phyloP scores from a whole-genome alignment of 2,888 invertebrate genomes.

The Troilus luridus region DNA sequence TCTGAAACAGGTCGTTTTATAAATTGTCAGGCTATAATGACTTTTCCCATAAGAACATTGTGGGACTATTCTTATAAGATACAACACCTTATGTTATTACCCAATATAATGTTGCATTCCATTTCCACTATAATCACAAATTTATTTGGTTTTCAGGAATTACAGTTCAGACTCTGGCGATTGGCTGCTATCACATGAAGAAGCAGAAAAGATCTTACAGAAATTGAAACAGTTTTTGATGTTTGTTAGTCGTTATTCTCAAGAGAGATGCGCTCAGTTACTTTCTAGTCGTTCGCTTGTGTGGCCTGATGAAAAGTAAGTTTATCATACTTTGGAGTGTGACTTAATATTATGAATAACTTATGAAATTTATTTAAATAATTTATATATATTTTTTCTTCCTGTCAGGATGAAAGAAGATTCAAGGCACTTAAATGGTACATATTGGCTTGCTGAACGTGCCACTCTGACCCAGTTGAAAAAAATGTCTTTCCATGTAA shows the following conservation, averaged over 20 bases:
- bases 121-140: background rate
- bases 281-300: slow-evolving; percentile 76
- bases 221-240: slow-evolving; percentile 84
- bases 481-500: slow-evolving; percentile 64
- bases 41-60: too few species aligned
- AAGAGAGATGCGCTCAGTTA: slow-evolving; percentile 91
- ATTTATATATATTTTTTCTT: background rate
- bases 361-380: slow-evolving; percentile 31
- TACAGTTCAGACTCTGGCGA: slow-evolving; percentile 63
- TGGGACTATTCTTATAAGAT: background rate
- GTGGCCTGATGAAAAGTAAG: slow-evolving; percentile 65
- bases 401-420: slow-evolving; percentile 61
- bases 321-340: background rate
- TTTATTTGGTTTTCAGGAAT: slow-evolving; percentile 15
- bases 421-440: slow-evolving; percentile 54
- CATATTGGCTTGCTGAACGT: slow-evolving; percentile 66
- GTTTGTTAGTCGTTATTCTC: slow-evolving; percentile 91
- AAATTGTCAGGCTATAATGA: too few species aligned
- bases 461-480: slow-evolving; percentile 65
- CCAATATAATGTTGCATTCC: background rate
- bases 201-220: slow-evolving; percentile 78
- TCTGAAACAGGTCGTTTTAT: too few species aligned
- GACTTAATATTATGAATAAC: background rate
- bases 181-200: slow-evolving; percentile 68
- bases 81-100: background rate